phyloP scores from a whole-genome alignment of 2,888 invertebrate genomes.

The Villa cingulata region DNA sequence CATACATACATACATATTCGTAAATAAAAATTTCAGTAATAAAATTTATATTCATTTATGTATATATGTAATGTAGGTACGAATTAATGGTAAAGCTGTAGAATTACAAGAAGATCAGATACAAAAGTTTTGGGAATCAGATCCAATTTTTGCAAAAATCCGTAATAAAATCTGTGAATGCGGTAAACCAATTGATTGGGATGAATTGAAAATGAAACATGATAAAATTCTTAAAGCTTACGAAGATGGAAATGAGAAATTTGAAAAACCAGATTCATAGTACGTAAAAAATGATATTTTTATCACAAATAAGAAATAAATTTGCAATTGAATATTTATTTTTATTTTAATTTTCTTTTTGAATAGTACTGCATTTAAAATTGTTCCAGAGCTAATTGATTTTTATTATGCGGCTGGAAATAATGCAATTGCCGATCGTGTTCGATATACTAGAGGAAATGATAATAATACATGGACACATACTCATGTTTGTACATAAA shows the following conservation, averaged over 20 bases:
- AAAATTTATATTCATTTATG: too few relatives aligned
- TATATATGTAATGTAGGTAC: slow-evolving; percentile 4
- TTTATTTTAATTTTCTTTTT: neutral
- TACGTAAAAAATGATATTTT: slow-evolving; percentile 20
- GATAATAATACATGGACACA: slow-evolving; percentile 19
- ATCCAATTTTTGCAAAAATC: slow-evolving; percentile 23
- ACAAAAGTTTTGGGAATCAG: slow-evolving; percentile 23
- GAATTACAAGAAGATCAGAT: slow-evolving; percentile 20
- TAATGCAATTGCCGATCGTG: slow-evolving; percentile 26
- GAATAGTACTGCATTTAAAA: slow-evolving; percentile 30
- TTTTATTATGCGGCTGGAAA: slow-evolving; percentile 23
- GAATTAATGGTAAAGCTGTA: slow-evolving; percentile 24
- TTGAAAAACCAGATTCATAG: slow-evolving; percentile 24
- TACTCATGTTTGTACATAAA: slow-evolving; percentile 25
- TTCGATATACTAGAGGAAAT: slow-evolving; percentile 22
- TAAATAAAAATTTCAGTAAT: too few relatives aligned
- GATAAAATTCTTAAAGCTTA: slow-evolving; percentile 18
- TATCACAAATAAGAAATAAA: neutral
- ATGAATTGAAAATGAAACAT: slow-evolving; percentile 19
- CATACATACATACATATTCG: too few relatives aligned
- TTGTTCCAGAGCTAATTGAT: slow-evolving; percentile 27
- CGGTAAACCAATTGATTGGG: slow-evolving; percentile 23
- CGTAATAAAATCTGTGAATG: slow-evolving; percentile 25
- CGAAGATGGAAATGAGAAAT: slow-evolving; percentile 14
- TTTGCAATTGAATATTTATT: neutral